These are phyloP conservation scores for Drosophila bocki DNA, from an alignment of 1,140 invertebrate species.

Conservation along the genomic window DNA sequence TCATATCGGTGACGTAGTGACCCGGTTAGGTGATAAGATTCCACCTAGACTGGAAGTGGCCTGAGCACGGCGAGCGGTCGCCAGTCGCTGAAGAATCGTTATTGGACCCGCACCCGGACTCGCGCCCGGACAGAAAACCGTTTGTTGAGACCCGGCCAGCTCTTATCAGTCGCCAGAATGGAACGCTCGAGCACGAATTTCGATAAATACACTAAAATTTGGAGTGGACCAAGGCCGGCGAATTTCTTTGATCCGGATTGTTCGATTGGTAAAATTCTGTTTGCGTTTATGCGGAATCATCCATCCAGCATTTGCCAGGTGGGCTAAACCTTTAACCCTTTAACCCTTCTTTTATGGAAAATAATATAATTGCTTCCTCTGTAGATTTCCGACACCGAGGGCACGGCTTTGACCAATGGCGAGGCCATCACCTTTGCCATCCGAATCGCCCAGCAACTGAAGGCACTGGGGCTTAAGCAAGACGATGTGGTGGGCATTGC, in stretches of 20 bases:
- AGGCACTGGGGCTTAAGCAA: constrained; percentile 64
- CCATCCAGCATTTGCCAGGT: constrained; percentile 77
- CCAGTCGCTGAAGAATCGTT: constrained; percentile 60
- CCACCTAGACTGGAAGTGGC: constrained; percentile 18
- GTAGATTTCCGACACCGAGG: constrained; percentile 77
- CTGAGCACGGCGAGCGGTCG: constrained; percentile 23
- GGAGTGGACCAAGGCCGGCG: constrained; percentile 78
- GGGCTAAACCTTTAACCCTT: too few species aligned
- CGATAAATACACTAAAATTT: constrained; percentile 84
- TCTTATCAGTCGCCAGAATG: constrained; percentile 72
- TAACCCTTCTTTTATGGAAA: too few species aligned
- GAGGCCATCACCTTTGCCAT: constrained; percentile 80
- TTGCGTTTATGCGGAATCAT: constrained; percentile 81
- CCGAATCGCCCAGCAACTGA: constrained; percentile 77
- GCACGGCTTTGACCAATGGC: constrained; percentile 77
- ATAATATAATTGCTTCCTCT: too few species aligned
- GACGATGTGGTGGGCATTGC: constrained; percentile 80
- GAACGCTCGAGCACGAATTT: constrained; percentile 74
- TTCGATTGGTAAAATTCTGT: constrained; percentile 81
- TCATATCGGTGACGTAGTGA: constrained; percentile 59
- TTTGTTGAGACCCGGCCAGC: constrained; percentile 22
- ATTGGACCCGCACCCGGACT: constrained; percentile 37
- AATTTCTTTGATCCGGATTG: constrained; percentile 80
- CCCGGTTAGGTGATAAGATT: constrained; percentile 63
- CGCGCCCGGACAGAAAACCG: constrained; percentile 20